Percentiles rank a stretch among this genome's conserved stretches.
Conservation (phyloP, 2,113 vertebrate species). For the Chaenocephalus aceratus region DNA sequence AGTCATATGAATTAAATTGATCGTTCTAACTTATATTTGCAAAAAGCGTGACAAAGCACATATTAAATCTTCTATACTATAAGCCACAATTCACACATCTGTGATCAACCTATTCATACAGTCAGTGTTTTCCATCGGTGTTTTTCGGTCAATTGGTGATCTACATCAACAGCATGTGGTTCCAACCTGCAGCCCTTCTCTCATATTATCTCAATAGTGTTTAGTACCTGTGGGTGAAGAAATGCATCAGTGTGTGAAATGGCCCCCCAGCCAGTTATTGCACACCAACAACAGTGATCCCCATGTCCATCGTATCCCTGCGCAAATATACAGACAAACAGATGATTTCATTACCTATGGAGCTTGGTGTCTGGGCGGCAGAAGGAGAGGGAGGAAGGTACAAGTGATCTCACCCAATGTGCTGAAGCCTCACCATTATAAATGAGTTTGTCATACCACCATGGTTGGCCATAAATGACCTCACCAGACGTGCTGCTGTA, state of each 20-base stretch:
- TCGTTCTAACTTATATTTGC: no score
- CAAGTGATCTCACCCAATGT: constrained; percentile 85
- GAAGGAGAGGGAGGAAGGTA: constrained; percentile 52
- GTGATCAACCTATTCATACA: not conserved
- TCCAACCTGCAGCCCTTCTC: constrained; percentile 71
- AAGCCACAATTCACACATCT: not conserved
- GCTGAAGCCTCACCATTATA: constrained; percentile 88
- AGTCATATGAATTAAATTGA: not conserved
- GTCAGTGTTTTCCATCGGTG: constrained; percentile 43
- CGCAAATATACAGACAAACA: constrained; percentile 88
- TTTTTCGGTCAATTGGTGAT: constrained; percentile 64
- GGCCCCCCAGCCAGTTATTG: constrained; percentile 77
- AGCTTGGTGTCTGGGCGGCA: constrained; percentile 58
- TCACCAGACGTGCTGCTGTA: constrained; percentile 89
- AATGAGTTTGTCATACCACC: constrained; percentile 86
- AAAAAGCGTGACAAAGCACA: not conserved
- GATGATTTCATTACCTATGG: constrained; percentile 88
- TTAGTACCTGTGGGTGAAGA: constrained; percentile 83
- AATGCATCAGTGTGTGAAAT: constrained; percentile 68
- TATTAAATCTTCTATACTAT: constrained; percentile 40
- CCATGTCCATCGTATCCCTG: constrained; percentile 80
- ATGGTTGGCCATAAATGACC: constrained; percentile 89
- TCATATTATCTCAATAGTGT: constrained; percentile 77
- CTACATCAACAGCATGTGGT: constrained; percentile 78
- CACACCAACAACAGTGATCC: constrained; percentile 83